A percentile compares a stretch with the other conserved stretches of the same genome.
phyloP scores from a whole-genome alignment of 1,140 invertebrate genomes.

The Cephus cinctus region DNA sequence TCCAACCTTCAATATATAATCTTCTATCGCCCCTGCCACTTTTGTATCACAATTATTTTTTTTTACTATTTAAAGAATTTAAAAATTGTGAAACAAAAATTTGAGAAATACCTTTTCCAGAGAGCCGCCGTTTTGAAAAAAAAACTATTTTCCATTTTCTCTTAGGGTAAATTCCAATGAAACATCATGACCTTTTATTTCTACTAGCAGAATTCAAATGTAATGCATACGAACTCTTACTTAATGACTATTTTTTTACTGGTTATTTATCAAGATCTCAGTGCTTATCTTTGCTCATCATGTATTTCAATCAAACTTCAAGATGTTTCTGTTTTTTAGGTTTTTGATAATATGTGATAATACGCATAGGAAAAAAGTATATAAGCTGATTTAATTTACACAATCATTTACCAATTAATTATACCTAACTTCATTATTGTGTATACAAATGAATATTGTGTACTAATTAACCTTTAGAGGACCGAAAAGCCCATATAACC shows the following conservation, averaged over 20 bases:
- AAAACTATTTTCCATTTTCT: background rate
- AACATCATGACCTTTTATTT: too few relatives aligned
- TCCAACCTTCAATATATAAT: background rate
- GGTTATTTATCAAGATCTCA: background rate
- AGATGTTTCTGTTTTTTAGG: background rate
- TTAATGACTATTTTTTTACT: background rate
- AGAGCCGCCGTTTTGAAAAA: background rate
- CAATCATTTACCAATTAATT: too few relatives aligned
- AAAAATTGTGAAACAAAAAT: background rate
- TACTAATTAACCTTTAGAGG: too few relatives aligned
- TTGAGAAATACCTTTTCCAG: background rate
- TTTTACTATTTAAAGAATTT: background rate
- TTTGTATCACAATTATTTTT: background rate
- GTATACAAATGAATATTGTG: too few relatives aligned
- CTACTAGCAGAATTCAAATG: too few relatives aligned
- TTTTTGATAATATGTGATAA: too few relatives aligned
- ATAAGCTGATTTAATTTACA: too few relatives aligned
- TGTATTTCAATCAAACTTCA: background rate
- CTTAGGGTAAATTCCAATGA: too few relatives aligned
- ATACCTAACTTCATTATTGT: too few relatives aligned
- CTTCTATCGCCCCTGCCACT: background rate
- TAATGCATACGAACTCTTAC: background rate
- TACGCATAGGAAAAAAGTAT: too few relatives aligned
- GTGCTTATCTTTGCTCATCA: background rate
- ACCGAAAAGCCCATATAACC: too few relatives aligned